Conservation (phyloP, 2,888 invertebrate species). For the Embidobia sp. region DNA sequence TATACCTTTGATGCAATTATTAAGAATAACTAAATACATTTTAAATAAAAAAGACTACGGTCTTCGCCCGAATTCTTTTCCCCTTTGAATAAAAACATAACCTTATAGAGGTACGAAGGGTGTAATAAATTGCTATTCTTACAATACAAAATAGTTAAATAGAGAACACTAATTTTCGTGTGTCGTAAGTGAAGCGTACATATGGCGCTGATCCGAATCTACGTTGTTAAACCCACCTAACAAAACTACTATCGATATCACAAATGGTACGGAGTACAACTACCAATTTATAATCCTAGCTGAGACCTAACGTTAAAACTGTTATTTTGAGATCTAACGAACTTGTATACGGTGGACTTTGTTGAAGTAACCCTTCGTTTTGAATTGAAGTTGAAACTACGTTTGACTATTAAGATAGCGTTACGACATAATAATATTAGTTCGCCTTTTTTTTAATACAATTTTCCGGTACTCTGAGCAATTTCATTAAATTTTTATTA, state of each 20-base stretch:
- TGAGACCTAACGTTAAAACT: conserved; percentile 1
- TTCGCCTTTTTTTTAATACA: no score
- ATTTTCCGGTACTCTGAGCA: no score
- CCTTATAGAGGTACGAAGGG: conserved; percentile 40
- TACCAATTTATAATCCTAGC: conserved; percentile 22
- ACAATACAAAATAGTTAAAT: conserved; percentile 50
- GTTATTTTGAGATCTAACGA: conserved; percentile 5
- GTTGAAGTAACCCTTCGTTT: no score
- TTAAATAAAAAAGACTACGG: neutral
- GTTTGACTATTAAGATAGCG: no score
- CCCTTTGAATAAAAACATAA: conserved; percentile 33
- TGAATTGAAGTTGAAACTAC: no score
- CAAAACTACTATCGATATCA: conserved; percentile 29
- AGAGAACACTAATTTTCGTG: conserved; percentile 19
- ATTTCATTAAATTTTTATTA: no score
- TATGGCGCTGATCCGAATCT: conserved; percentile 42
- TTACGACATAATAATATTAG: no score
- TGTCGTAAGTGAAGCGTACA: conserved; percentile 34
- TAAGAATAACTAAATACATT: neutral
- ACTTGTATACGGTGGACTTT: no score
- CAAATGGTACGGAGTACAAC: conserved; percentile 22
- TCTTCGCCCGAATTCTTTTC: no score
- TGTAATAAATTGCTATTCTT: conserved; percentile 47
- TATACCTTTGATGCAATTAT: neutral
- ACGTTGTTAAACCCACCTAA: conserved; percentile 42